Evolutionary conservation across 2,888 invertebrate species (phyloP), one percentile per base, ranked within the genome.

Genomic region (Automeris io): DNA sequence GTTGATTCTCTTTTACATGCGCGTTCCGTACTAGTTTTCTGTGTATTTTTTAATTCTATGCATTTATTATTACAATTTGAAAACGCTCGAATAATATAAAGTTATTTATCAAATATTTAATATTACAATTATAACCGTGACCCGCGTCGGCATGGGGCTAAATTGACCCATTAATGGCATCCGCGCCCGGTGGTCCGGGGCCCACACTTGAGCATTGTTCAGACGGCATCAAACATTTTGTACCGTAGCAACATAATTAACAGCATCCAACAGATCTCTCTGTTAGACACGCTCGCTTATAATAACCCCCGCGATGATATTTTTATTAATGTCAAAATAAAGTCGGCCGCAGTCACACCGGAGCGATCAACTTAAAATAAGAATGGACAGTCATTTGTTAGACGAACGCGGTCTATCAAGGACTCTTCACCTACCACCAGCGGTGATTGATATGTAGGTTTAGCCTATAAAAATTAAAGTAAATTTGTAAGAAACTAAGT

Each of bases 301-400:
- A 78, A 85, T 85, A 81, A 80, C 76, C 78, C 72, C 72, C 61
- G 74, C 72, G 82, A 83, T 85, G 83, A 83, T 85, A 83, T 83
- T 85, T 85, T 83, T 85, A 85, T 83, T 85, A 83, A 82, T 83
- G 81, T 85, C 85, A 83, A 83, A 83, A 85, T 83, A 82, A 78
- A 78, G 56, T 68, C 59, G 66, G 57, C 56, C 47, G 39, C 55
- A 31, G 45, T 77, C 60, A 79, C 77, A 79, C 80, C 62, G 76
- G 38, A 36, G 37, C 39, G 68, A 16, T n/a, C 16, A n/a, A 8
- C 9, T 4, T 4, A 16, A n/a, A n/a, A n/a, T n/a, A n/a, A n/a
- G n/a, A n/a, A n/a, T n/a, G n/a, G n/a, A n/a, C n/a, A n/a, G n/a
- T n/a, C n/a, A n/a, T n/a, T n/a, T n/a, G n/a, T n/a, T n/a, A n/a